Base-by-base conservation (phyloP, 2,888 invertebrate species). In the Cephus rjabovi region DNA sequence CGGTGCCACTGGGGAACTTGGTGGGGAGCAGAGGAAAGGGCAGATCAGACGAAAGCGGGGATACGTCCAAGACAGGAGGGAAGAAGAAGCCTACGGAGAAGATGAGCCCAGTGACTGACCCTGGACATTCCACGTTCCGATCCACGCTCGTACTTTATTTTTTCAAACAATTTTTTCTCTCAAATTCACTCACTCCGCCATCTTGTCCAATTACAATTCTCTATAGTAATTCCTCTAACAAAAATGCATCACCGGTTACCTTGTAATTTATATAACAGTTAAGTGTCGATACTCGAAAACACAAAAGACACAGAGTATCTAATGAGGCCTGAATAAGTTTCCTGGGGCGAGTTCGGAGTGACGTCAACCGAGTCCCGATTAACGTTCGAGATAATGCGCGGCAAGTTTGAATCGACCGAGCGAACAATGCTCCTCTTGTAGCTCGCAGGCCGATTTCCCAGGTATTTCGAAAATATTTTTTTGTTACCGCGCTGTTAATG, bases 1-100 rank as follows among this genome's bases (percentile, higher is more conserved):
- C 79, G 79, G 74, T 40, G 74, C 73, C 69, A 82, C 34, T 12
- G 71, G 71, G 33, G 33, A 12, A 35, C 30, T 9, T 37, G 34
- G 37, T 35, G 74, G 74, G 37, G 74, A 71, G 35, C 6, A 12
- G 30, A 34, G 74, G 74, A 34, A 34, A 74, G 74, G 74, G 74
- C 34, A 35, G 37, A 56, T 23, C 9, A 30, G 74, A 30, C 30
- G 34, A 35, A 40, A 68, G 73, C 56, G 76, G 70, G 75, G 78
- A 78, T 73, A 71, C 73, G 68, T 76, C 69, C 33, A 23, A 15
- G 35, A 40, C 70, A 40, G 75, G 69, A 34, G 74, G 75, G 70
- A 68, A 34, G 74, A 77, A 77, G 74, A 15, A 56, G 56, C 56
- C 56, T 56, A 56, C 56, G 56, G 56, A 56, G 56, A 56, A 23